Evolutionary conservation across 2,113 vertebrate species (phyloP), one percentile per base, ranked within the genome.

Genomic region (Cichladusa arquata): DNA sequence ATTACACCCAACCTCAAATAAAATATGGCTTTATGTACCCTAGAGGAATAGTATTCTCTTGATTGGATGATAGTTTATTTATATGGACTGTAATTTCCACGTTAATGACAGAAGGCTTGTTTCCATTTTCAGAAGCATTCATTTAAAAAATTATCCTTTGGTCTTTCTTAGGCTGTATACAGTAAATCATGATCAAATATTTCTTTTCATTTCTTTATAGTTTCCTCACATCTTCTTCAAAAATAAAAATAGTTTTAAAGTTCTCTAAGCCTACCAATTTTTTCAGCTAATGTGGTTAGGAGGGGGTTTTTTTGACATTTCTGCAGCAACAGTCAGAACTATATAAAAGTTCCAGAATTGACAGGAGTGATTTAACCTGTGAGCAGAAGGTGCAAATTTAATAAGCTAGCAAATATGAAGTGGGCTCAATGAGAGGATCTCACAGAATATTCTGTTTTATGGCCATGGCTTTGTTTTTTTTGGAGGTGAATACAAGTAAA

Each of bases 401-500:
- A 85, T n/a, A 50, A 90, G 19, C 12, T 54, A 73, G 5, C 24
- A 92, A 92, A 80, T 71, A 67, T 9, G 36, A 96, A 92, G 36
- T 89, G 8, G 44, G 9, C 8, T 72, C 15, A 80, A 44, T 88
- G 65, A 54, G 56, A 92, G 26, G 11, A 36, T 81, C 48, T 76
- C 53, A 47, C 36, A 78, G 34, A 85, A 77, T 69, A 20, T 95
- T 12, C 19, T 76, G 45, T 95, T 96, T 93, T 95, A 60, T 66
- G 36, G 23, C 4, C 66, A 60, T 28, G 57, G 29, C 3, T 88
- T 94, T 93, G 65, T 56, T 79, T 15, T 15, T 90, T 90, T 38
- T 80, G n/a, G 65, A 62, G 6, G 7, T 71, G 72, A 69, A 74
- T 51, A 29, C 45, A 51, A 88, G 28, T 53, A 77, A 88, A 70